phyloP scores from a whole-genome alignment of 2,888 invertebrate genomes.

The Diarsia brunnea region DNA sequence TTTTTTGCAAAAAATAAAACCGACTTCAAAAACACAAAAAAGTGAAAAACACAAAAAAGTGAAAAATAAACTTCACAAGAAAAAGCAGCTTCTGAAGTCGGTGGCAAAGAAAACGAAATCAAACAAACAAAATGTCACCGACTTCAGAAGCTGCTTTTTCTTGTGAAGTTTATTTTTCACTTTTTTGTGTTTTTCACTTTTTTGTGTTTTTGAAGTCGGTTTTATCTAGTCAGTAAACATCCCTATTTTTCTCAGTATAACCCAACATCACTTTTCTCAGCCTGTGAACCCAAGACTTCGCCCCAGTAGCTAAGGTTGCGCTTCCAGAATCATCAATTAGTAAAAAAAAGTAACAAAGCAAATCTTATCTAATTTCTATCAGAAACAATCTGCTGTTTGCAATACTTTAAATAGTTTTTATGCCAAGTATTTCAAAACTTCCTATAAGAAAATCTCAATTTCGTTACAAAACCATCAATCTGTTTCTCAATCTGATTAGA shows the following conservation, averaged over 20 bases:
- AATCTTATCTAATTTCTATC: slow-evolving; percentile 14
- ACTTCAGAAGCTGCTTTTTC: too few species aligned
- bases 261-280: not conserved
- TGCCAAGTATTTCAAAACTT: slow-evolving; percentile 52
- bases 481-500: slow-evolving; percentile 44
- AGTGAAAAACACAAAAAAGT: too few species aligned
- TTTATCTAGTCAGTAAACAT: too few species aligned
- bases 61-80: too few species aligned
- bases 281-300: slow-evolving; percentile 1
- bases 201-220: too few species aligned
- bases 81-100: too few species aligned
- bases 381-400: slow-evolving; percentile 20
- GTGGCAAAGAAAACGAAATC: too few species aligned
- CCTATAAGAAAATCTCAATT: slow-evolving; percentile 34
- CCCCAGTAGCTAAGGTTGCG: not conserved
- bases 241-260: slow-evolving; percentile 4
- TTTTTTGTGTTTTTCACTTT: too few species aligned
- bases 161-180: too few species aligned
- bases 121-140: too few species aligned
- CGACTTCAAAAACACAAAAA: too few species aligned
- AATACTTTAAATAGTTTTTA: slow-evolving; percentile 34
- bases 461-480: slow-evolving; percentile 48
- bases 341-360: not conserved
- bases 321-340: not conserved
- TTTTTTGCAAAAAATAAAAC: too few species aligned